Evolutionary conservation across 2,888 invertebrate genomes (phyloP).

Genomic region (Pyrochroa serraticornis): DNA sequence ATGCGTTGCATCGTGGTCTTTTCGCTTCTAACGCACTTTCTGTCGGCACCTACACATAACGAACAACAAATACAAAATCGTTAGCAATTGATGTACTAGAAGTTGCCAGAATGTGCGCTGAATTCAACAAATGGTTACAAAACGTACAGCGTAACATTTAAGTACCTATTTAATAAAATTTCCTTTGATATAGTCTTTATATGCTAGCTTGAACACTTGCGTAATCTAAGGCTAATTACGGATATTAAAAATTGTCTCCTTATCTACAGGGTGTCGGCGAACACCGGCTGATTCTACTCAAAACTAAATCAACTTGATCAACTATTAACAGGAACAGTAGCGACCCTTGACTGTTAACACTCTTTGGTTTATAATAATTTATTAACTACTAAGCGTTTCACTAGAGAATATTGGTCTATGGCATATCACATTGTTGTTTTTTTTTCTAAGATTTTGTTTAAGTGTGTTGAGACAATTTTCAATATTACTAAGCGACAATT

Average conservation of each 20-base stretch:
- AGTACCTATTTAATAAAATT: slow-evolving; percentile 14
- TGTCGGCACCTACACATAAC: slow-evolving; percentile 4
- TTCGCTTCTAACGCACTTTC: slow-evolving; percentile 3
- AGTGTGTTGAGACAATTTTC: too few species aligned
- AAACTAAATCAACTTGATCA: neutral
- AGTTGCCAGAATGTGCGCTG: neutral
- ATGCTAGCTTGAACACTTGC: slow-evolving; percentile 26
- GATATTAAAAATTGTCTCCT: slow-evolving; percentile 11
- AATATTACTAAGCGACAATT: too few species aligned
- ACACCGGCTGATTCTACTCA: neutral
- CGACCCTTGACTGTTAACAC: too few species aligned
- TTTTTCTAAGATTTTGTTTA: too few species aligned
- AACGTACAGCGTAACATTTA: neutral
- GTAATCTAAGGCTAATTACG: slow-evolving; percentile 21
- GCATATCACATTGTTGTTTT: too few species aligned
- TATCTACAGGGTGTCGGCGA: too few species aligned
- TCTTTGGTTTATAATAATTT: too few species aligned
- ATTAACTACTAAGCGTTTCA: too few species aligned
- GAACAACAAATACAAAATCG: slow-evolving; percentile 1
- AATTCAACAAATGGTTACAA: slow-evolving; percentile 6
- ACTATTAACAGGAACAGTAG: neutral
- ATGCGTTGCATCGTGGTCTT: slow-evolving; percentile 9
- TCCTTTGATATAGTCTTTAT: slow-evolving; percentile 15
- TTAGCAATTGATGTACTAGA: too few species aligned
- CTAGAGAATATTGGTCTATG: too few species aligned